A percentile compares a stretch with the other conserved stretches of the same genome.
phyloP scores from a whole-genome alignment of 2,888 invertebrate genomes.

The Neoascia interrupta region DNA sequence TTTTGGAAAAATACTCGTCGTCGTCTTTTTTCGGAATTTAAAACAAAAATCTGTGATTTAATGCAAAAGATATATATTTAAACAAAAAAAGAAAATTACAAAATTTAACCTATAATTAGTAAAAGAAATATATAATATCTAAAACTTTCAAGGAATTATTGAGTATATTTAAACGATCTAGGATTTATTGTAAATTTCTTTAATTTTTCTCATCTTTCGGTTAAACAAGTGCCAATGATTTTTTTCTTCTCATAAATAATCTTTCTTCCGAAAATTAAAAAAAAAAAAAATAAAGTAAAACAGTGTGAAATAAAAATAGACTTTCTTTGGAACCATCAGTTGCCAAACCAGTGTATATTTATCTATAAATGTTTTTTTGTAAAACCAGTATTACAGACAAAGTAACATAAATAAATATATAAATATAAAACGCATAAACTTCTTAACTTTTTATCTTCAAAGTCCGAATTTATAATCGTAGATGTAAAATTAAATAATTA shows the following conservation, averaged over 20 bases:
- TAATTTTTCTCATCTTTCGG: constrained; percentile 47
- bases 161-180: constrained; percentile 38
- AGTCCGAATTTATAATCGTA: constrained; percentile 74
- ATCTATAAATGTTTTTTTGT: constrained; percentile 55
- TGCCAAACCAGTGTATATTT: constrained; percentile 60
- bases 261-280: constrained; percentile 5
- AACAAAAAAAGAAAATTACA: constrained; percentile 42
- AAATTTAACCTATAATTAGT: constrained; percentile 56
- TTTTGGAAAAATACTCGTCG: constrained; percentile 72
- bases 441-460: constrained; percentile 70
- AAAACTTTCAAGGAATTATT: constrained; percentile 48
- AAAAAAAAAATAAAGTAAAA: neutral
- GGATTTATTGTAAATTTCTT: constrained; percentile 36
- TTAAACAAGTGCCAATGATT: constrained; percentile 52
- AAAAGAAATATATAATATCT: constrained; percentile 58
- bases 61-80: constrained; percentile 74
- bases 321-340: constrained; percentile 38
- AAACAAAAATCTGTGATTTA: constrained; percentile 79
- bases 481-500: constrained; percentile 59
- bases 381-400: constrained; percentile 62
- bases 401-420: constrained; percentile 36
- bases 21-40: constrained; percentile 76
- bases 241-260: constrained; percentile 12
- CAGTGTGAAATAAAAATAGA: constrained; percentile 48
- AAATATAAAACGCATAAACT: constrained; percentile 49